These are phyloP conservation scores for Aporophyla nigra DNA, from an alignment of 2,888 invertebrate genomes.

Conservation along the genomic window DNA sequence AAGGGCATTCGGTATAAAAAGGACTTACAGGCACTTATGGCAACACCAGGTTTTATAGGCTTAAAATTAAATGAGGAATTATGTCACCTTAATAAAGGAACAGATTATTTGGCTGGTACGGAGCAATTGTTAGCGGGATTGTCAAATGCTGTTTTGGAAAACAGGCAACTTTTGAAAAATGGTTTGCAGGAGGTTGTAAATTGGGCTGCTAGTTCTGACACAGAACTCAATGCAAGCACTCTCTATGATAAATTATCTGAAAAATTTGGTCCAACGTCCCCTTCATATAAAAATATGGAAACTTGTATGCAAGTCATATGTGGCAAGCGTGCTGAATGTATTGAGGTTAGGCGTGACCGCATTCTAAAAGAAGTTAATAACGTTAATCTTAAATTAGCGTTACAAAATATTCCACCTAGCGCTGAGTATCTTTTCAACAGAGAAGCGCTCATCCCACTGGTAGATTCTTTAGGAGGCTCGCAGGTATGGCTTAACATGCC, in stretches of 20 bases:
- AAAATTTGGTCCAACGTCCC: neutral
- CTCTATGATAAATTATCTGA: neutral
- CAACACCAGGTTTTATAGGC: neutral
- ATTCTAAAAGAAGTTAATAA: neutral
- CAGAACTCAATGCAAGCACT: neutral
- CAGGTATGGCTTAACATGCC: neutral
- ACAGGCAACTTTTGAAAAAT: neutral
- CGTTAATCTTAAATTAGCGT: neutral
- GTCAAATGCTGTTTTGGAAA: too few species aligned
- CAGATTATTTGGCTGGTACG: too few species aligned
- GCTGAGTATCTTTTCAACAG: neutral
- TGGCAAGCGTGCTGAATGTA: neutral
- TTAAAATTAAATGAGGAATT: neutral
- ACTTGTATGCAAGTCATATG: neutral
- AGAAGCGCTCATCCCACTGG: neutral
- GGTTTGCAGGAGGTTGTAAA: neutral
- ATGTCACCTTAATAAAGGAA: neutral
- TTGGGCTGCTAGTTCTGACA: neutral
- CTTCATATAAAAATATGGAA: neutral
- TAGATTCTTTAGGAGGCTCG: neutral
- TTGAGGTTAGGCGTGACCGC: neutral
- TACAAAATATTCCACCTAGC: neutral
- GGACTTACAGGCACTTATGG: neutral
- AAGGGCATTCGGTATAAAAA: neutral
- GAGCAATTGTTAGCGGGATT: too few species aligned